phyloP scores from a whole-genome alignment of 2,113 vertebrate genomes.

The Scomber colias region DNA sequence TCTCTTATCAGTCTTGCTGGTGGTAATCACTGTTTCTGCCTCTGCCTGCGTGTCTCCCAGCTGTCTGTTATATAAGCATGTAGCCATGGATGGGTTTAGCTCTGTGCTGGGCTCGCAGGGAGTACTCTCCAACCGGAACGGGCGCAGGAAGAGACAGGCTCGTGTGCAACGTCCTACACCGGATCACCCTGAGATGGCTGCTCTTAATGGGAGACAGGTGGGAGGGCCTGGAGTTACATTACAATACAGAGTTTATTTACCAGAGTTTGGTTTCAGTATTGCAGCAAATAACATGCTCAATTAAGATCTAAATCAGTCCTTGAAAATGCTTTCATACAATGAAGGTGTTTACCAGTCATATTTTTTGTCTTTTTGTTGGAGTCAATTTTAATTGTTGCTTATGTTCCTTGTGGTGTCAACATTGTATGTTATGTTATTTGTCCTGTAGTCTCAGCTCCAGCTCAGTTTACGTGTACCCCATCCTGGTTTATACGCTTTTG shows the following conservation, averaged over 20 bases:
- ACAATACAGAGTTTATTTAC: not conserved
- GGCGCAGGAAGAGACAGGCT: slow-evolving; percentile 78
- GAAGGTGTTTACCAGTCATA: not conserved
- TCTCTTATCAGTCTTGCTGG: not conserved
- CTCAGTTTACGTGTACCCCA: slow-evolving; percentile 86
- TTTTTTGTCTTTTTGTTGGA: not conserved
- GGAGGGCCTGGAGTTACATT: not conserved
- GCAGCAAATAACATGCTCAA: not conserved
- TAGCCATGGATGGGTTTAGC: slow-evolving; percentile 89
- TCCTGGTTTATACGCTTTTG: slow-evolving; percentile 84
- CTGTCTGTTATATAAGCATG: slow-evolving; percentile 92
- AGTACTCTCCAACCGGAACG: slow-evolving; percentile 61
- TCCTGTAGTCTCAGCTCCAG: slow-evolving; percentile 84
- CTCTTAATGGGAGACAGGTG: slow-evolving; percentile 91
- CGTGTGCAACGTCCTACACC: slow-evolving; percentile 80
- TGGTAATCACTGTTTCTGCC: not conserved
- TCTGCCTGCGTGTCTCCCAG: slow-evolving; percentile 72
- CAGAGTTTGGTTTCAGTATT: slow-evolving; percentile 10
- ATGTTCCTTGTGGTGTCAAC: no score
- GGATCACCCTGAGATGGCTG: slow-evolving; percentile 86
- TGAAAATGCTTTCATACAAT: not conserved
- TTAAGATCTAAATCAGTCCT: not conserved
- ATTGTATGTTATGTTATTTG: not conserved
- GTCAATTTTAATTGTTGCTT: not conserved
- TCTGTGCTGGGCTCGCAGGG: slow-evolving; percentile 87